These are phyloP conservation scores for Synergus laeviventris DNA, from an alignment of 2,888 invertebrate species.

Conservation along the genomic window DNA sequence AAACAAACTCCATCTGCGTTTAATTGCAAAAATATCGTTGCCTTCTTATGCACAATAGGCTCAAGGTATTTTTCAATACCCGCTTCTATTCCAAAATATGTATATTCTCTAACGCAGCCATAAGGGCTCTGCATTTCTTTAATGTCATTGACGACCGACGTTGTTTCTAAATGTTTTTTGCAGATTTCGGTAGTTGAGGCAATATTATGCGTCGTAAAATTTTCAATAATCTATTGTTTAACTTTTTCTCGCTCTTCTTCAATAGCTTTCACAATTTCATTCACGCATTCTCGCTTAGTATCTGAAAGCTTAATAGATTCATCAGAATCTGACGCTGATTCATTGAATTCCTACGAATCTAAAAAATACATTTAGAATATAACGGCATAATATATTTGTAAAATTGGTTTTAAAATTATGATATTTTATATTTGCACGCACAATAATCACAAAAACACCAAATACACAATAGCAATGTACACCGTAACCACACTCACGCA, in stretches of 20 bases:
- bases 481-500: too few species aligned
- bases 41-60: conserved; percentile 22
- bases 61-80: conserved; percentile 47
- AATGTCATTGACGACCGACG: background rate
- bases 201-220: background rate
- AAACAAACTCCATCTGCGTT: conserved; percentile 52
- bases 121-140: background rate
- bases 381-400: too few species aligned
- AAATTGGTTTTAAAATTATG: too few species aligned
- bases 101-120: background rate
- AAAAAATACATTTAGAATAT: too few species aligned
- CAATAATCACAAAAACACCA: too few species aligned
- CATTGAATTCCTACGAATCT: too few species aligned
- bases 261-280: too few species aligned
- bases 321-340: too few species aligned
- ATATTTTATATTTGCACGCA: too few species aligned
- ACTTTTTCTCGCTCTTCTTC: background rate
- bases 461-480: too few species aligned
- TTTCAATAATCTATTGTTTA: background rate
- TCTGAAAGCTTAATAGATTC: too few species aligned
- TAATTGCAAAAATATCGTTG: conserved; percentile 45
- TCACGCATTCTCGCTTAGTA: too few species aligned
- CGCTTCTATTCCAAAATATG: conserved; percentile 48
- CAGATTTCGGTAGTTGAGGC: background rate
- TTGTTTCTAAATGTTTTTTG: background rate